phyloP scores from a whole-genome alignment of 2,113 vertebrate species.

The Notarius quadriscutis region DNA sequence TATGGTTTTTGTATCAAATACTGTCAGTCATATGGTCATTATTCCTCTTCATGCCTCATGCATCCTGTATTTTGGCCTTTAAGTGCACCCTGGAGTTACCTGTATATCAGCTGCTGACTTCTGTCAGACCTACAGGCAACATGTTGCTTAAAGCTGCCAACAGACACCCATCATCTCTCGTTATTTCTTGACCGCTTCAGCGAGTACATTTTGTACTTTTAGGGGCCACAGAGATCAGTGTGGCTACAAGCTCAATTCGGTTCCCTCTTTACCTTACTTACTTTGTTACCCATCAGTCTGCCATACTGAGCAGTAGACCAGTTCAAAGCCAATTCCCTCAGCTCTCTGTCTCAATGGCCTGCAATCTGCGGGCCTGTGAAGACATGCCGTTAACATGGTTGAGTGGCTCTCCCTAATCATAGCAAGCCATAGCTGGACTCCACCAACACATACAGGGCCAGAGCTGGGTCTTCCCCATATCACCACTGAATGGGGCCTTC shows the following conservation, averaged over 20 bases:
- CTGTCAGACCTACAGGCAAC: not conserved
- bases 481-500: constrained; percentile 8
- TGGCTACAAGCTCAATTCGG: not conserved
- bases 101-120: not conserved
- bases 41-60: not conserved
- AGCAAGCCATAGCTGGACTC: not conserved
- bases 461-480: not conserved
- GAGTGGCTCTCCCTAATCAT: not conserved
- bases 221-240: not conserved
- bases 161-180: not conserved
- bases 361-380: not conserved
- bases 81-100: not conserved
- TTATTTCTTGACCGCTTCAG: not conserved
- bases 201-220: not conserved
- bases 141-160: not conserved
- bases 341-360: not conserved
- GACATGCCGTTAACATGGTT: not conserved
- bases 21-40: not conserved
- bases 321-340: not conserved
- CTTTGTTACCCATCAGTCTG: not conserved
- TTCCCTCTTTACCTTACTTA: not conserved
- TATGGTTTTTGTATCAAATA: not conserved
- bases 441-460: not conserved
- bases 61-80: not conserved
- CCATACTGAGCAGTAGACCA: not conserved